Evolutionary conservation across 2,888 invertebrate genomes (phyloP), one percentile per base, ranked within the genome.

Genomic region (Nemurella pictetii): DNA sequence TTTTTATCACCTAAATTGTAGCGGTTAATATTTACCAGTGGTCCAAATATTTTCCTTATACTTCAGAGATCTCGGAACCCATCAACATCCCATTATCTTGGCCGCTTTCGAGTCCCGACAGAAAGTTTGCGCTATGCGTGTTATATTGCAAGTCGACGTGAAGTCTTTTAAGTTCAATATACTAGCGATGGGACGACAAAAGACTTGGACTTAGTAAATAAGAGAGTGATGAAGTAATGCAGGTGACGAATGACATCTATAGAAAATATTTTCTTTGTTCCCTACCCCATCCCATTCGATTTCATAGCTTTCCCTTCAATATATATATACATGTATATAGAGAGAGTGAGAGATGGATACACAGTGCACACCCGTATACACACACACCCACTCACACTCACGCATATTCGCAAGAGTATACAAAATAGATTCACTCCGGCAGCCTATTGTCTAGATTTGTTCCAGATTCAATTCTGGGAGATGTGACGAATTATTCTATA

Each of bases 1-100:
- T 55, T 20, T 55, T 55, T 55, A 55, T 7, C 9, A 20, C 1
- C 55, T 55, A 55, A 55, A 55, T 55, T 55, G 55, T 20, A 55
- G 7, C 80, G 29, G 2, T 30, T 30, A 80, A 30, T 26, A n/a
- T 80, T 80, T 80, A 80, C n/a, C 80, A 32, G 80, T 28, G 75
- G 75, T 28, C 27, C 27, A 29, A 75, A 75, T 75, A 55, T 55
- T 55, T 55, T 55, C 20, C 12, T 55, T 55, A 55, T 55, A 55
- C 55, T 55, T 55, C 55, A 55, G 55, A 55, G 55, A 55, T 20
- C 55, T 20, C 55, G 9, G 20, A 55, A 12, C 55, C 9, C 55
- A 55, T 55, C 55, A 55, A 55, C 20, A 55, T 55, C 55, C 55
- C 20, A 55, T 55, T 55, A 55, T 55, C 55, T 7, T 55, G 55